Conservation (phyloP, 23 tunicate species). For the Ascidia mentula region DNA sequence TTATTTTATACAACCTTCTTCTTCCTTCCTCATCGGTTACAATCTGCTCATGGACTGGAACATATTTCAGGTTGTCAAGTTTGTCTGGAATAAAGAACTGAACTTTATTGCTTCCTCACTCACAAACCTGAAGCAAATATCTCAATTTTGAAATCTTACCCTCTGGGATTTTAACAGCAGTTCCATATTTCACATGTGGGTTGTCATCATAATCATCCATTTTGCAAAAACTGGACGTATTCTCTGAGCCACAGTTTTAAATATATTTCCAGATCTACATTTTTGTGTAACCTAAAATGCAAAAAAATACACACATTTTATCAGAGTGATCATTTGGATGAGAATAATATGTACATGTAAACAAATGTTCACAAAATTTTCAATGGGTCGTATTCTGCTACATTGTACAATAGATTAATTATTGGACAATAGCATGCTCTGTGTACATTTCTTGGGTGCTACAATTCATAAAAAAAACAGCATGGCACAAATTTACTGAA, state of each 20-base stretch:
- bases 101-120: not conserved
- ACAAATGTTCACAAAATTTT: too few relatives aligned
- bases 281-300: not conserved
- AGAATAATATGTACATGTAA: too few relatives aligned
- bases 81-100: not conserved
- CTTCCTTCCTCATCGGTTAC: conserved; percentile 92
- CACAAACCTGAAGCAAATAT: not conserved
- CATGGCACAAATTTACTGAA: too few relatives aligned
- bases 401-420: too few relatives aligned
- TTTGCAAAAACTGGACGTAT: not conserved
- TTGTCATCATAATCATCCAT: conserved; percentile 74
- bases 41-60: conserved; percentile 72
- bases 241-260: too few relatives aligned
- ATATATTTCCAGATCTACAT: too few relatives aligned
- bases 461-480: too few relatives aligned
- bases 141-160: conserved; percentile 28
- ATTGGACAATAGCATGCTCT: too few relatives aligned
- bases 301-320: not conserved
- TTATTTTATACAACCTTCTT: conserved; percentile 44
- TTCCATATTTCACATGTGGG: conserved; percentile 71
- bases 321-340: too few relatives aligned
- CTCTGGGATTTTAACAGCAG: conserved; percentile 61
- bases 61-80: conserved; percentile 39
- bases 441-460: too few relatives aligned
- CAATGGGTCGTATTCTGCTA: too few relatives aligned